A percentile compares a stretch with the other conserved stretches of the same genome.
phyloP scores from a whole-genome alignment of 64 coral and sea anemone species.

The Stichodactyla helianthus region DNA sequence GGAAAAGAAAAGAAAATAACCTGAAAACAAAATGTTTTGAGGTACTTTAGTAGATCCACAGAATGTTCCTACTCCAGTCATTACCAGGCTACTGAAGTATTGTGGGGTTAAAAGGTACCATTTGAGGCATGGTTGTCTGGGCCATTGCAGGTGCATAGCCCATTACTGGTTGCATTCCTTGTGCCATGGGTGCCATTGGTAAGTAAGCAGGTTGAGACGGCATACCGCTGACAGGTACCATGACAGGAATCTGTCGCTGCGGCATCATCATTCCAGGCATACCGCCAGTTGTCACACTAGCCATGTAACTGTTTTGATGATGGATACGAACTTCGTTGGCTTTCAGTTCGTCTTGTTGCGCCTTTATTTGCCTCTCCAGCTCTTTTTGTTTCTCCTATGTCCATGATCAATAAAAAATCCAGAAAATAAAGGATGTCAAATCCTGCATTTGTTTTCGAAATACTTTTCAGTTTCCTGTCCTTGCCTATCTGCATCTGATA shows the following conservation, averaged over 20 bases:
- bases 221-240: slow-evolving; percentile 28
- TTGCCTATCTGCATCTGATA: too few species aligned
- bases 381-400: slow-evolving; percentile 64
- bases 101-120: slow-evolving; percentile 20
- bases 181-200: slow-evolving; percentile 27
- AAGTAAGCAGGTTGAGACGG: slow-evolving; percentile 18
- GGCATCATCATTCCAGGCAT: slow-evolving; percentile 30
- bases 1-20: too few species aligned
- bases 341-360: slow-evolving; percentile 69
- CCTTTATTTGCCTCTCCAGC: slow-evolving; percentile 67
- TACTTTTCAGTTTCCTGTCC: too few species aligned
- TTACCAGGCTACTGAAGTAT: neutral
- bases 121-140: slow-evolving; percentile 17
- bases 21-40: too few species aligned
- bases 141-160: slow-evolving; percentile 28
- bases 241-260: neutral
- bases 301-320: slow-evolving; percentile 51
- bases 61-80: too few species aligned
- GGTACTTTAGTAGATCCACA: too few species aligned
- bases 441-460: too few species aligned
- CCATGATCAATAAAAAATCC: neutral
- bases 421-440: neutral
- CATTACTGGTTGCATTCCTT: slow-evolving; percentile 11
- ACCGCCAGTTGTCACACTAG: slow-evolving; percentile 29
- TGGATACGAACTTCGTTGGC: slow-evolving; percentile 49